These are phyloP conservation scores for Spilogale gracilis DNA, from an alignment of 2,113 vertebrate species.

Conservation along the genomic window DNA sequence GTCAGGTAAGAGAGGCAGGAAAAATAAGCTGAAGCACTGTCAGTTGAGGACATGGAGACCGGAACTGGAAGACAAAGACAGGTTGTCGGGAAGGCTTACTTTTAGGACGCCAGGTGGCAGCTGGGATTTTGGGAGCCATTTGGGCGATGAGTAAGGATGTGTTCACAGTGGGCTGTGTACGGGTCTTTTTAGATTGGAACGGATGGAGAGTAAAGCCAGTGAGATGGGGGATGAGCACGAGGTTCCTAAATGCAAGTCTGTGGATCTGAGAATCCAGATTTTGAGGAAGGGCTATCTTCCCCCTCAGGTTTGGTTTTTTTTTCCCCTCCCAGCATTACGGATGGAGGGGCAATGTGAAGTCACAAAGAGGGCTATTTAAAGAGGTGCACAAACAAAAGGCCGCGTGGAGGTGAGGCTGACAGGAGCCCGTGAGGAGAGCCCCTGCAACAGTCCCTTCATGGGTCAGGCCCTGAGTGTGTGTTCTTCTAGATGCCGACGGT, in stretches of 20 bases:
- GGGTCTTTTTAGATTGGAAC: neutral
- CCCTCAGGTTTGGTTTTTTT: neutral
- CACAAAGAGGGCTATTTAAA: neutral
- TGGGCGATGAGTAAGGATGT: too few species aligned
- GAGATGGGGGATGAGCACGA: neutral
- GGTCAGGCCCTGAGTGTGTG: neutral
- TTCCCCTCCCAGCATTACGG: neutral
- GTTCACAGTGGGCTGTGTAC: neutral
- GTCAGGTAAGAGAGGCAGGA: neutral
- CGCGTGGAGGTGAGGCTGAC: neutral
- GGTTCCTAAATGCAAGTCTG: neutral
- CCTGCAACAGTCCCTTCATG: neutral
- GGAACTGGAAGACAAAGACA: neutral
- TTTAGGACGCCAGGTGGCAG: neutral
- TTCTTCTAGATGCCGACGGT: neutral
- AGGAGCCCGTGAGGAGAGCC: neutral
- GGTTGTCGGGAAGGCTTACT: neutral
- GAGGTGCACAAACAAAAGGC: neutral
- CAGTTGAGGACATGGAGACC: neutral
- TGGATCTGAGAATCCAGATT: neutral
- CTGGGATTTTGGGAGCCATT: neutral
- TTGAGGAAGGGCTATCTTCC: neutral
- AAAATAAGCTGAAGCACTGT: neutral
- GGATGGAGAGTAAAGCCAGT: neutral
- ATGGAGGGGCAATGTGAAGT: neutral